These are phyloP conservation scores for Eustalomyia histrio DNA, from an alignment of 2,888 invertebrate genomes.

Conservation along the genomic window DNA sequence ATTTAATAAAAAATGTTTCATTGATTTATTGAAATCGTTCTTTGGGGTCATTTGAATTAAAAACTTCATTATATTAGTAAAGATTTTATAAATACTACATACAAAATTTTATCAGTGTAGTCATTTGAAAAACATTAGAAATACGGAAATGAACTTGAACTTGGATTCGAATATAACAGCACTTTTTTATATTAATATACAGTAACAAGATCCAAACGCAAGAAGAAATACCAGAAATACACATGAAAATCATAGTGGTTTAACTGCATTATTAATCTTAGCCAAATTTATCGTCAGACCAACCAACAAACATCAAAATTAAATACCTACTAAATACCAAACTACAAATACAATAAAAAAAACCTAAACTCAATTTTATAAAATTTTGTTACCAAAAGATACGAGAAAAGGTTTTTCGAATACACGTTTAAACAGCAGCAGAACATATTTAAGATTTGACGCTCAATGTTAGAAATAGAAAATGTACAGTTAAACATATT, in stretches of 20 bases:
- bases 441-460: background rate
- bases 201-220: constrained; percentile 21
- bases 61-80: too few species aligned
- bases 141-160: constrained; percentile 68
- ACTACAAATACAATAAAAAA: background rate
- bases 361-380: background rate
- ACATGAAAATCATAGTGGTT: constrained; percentile 24
- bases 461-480: constrained; percentile 11
- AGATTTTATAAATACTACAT: too few species aligned
- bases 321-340: background rate
- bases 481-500: constrained; percentile 9
- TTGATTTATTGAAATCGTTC: too few species aligned
- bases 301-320: background rate
- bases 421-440: background rate
- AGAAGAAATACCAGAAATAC: constrained; percentile 5
- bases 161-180: constrained; percentile 63
- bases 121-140: constrained; percentile 13
- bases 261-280: constrained; percentile 40
- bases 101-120: too few species aligned
- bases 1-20: too few species aligned
- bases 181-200: constrained; percentile 51
- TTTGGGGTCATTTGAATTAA: too few species aligned
- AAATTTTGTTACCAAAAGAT: background rate
- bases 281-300: constrained; percentile 5
- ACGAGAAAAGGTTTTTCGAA: constrained; percentile 2